Evolutionary conservation across 1,140 invertebrate species (phyloP), one percentile per base, ranked within the genome.

Genomic region (Zelostemma sp.): DNA sequence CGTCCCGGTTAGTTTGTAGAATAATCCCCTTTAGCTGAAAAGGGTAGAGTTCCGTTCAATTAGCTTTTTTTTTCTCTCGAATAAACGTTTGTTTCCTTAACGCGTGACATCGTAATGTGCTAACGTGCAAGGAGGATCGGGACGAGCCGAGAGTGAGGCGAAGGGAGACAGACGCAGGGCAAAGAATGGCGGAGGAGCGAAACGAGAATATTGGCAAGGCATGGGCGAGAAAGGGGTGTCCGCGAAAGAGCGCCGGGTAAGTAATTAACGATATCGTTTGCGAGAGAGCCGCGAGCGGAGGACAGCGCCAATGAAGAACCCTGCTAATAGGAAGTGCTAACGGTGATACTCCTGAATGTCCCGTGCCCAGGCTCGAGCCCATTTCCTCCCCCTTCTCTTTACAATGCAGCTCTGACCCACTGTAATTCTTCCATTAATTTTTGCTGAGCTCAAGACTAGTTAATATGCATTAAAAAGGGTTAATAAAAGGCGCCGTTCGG

Each of bases 351-450:
- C 70, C 74, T 74, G 76, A 81, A 83, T 80, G 80, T 78, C 65
- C 62, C 57, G 45, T 18, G 28, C 59, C 16, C 53, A 15, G 6
- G 38, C 14, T 19, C 17, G 51, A 48, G 50, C 60, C 59, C 64
- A 66, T 68, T 73, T 64, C 25, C 18, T 41, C 43, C 50, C 15
- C 14, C 46, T 31, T 41, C 51, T 43, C 58, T 68, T 57, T 54
- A 41, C 63, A 41, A 51, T 59, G 49, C 62, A 51, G 53, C 21
- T 61, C 73, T 61, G 54, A 61, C 61, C 73, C 60, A 56, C 74
- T 75, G 63, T 69, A 73, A 82, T 80, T 82, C 78, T 82, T 80
- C 76, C 76, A 83, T 83, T 83, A 83, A 83, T 82, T 83, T 80
- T 77, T 81, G 76, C 79, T 77, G 81, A 84, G 80, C 76, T 73